A percentile compares a stretch with the other conserved stretches of the same genome.
These are phyloP conservation scores for Varanus salvator DNA, from an alignment of 2,113 vertebrate genomes.

Conservation along the genomic window DNA sequence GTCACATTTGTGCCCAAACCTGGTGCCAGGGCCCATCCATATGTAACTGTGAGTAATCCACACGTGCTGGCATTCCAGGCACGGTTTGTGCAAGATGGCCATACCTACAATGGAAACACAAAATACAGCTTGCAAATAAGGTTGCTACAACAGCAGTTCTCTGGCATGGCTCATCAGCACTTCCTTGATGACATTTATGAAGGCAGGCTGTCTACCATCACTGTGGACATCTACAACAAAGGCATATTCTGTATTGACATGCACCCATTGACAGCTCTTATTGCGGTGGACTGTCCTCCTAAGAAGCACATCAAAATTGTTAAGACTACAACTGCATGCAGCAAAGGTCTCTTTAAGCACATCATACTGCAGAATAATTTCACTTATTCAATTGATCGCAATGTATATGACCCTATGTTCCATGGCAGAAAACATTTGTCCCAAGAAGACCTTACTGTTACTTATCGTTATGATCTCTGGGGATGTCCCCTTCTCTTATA, in stretches of 20 bases:
- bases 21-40: neutral
- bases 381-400: neutral
- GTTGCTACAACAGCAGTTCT: neutral
- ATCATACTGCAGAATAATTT: neutral
- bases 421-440: neutral
- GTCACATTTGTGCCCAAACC: slow-evolving; percentile 18
- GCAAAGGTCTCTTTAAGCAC: neutral
- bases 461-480: neutral
- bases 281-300: neutral
- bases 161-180: neutral
- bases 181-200: fast-evolving
- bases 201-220: neutral
- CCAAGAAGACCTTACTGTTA: neutral
- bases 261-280: slow-evolving; percentile 2
- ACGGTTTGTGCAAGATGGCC: neutral
- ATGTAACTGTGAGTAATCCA: slow-evolving; percentile 9
- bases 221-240: slow-evolving; percentile 20
- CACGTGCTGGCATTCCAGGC: neutral
- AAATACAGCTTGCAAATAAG: neutral
- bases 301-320: neutral
- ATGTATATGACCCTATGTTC: neutral
- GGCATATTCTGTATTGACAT: neutral
- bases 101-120: neutral
- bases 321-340: neutral
- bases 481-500: neutral